These are phyloP conservation scores for Drosophila atripex DNA, from an alignment of 2,888 invertebrate species.

Conservation along the genomic window DNA sequence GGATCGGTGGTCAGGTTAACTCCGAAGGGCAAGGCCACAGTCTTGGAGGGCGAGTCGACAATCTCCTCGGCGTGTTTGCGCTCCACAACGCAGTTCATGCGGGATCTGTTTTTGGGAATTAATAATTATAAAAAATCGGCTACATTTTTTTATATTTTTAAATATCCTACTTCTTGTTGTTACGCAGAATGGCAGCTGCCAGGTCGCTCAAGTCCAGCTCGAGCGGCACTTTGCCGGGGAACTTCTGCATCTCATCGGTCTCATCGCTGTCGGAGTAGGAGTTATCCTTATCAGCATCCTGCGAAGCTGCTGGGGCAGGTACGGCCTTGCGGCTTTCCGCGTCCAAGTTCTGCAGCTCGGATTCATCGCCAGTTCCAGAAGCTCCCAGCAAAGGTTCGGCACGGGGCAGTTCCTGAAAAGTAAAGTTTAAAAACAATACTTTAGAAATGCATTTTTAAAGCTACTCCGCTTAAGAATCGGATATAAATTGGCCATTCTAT, in stretches of 20 bases:
- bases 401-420: slow-evolving; percentile 82
- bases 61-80: slow-evolving; percentile 93
- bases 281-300: slow-evolving; percentile 81
- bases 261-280: slow-evolving; percentile 84
- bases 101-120: slow-evolving; percentile 85
- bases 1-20: slow-evolving; percentile 89
- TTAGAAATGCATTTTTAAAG: background rate
- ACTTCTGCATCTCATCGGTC: slow-evolving; percentile 86
- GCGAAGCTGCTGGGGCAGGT: slow-evolving; percentile 69
- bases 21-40: slow-evolving; percentile 87
- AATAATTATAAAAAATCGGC: rapidly evolving
- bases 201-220: slow-evolving; percentile 93
- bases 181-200: slow-evolving; percentile 89
- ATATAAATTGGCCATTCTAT: too few species aligned
- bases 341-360: slow-evolving; percentile 80
- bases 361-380: slow-evolving; percentile 79
- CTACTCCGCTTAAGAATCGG: too few species aligned
- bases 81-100: slow-evolving; percentile 96
- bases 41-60: slow-evolving; percentile 89
- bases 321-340: slow-evolving; percentile 75
- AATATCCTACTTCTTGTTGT: slow-evolving; percentile 86
- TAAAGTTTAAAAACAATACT: background rate
- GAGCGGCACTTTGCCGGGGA: slow-evolving; percentile 89
- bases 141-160: background rate
- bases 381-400: slow-evolving; percentile 84